Percentiles rank a stretch among this genome's conserved stretches.
These are phyloP conservation scores for Forbesichthys papilliferus DNA, from an alignment of 2,113 vertebrate species.

Conservation along the genomic window DNA sequence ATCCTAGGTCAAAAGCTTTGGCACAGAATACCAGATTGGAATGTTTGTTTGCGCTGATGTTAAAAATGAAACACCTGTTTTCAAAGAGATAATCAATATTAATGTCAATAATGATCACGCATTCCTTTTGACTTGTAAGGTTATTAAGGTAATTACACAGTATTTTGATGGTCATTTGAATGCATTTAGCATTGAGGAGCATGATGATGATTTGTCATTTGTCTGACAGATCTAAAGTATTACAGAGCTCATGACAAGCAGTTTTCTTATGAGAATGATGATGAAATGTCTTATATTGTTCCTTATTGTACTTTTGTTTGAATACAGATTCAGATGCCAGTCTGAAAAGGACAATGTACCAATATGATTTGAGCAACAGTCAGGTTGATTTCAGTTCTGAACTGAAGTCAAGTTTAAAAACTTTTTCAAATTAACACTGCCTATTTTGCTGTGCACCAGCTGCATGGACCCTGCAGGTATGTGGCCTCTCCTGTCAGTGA, in stretches of 20 bases:
- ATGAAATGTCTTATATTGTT: constrained; percentile 2
- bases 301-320: constrained; percentile 4
- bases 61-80: constrained; percentile 44
- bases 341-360: no score
- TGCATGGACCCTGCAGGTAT: no score
- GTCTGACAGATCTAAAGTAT: constrained; percentile 15
- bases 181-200: constrained; percentile 33
- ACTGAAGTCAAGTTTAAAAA: no score
- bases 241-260: constrained; percentile 9
- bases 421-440: no score
- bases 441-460: no score
- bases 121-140: constrained; percentile 21
- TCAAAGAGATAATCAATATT: constrained; percentile 31
- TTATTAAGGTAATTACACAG: constrained; percentile 23
- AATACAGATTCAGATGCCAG: no score
- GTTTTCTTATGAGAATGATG: constrained; percentile 27
- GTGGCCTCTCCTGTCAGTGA: no score
- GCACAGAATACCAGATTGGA: constrained; percentile 34
- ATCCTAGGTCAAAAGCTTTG: constrained; percentile 28
- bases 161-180: constrained; percentile 36
- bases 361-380: no score
- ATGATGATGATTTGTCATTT: constrained; percentile 15
- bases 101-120: constrained; percentile 28
- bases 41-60: constrained; percentile 19
- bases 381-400: no score